A percentile compares a stretch with the other conserved stretches of the same genome.
Conservation (phyloP, 2,888 invertebrate species). For the Pinctada fucata region DNA sequence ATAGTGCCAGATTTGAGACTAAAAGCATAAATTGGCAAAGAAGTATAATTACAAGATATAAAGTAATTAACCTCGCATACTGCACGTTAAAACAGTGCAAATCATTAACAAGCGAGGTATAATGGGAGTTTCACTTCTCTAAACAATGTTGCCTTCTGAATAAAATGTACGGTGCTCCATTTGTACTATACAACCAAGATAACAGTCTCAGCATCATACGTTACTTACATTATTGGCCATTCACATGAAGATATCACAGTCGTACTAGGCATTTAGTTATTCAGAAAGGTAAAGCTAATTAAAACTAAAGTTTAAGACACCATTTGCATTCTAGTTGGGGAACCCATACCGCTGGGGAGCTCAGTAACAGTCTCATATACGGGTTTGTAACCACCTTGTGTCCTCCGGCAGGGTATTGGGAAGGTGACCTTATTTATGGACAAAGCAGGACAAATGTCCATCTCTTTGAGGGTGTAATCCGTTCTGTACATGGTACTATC, state of each 20-base stretch:
- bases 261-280: not conserved
- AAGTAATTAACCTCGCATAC: too few relatives aligned
- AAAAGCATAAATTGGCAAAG: too few relatives aligned
- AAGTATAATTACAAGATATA: too few relatives aligned
- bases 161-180: too few relatives aligned
- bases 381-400: conserved; percentile 72
- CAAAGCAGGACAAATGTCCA: conserved; percentile 71
- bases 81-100: too few relatives aligned
- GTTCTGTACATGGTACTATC: conserved; percentile 73
- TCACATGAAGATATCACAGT: not conserved
- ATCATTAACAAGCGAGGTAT: too few relatives aligned
- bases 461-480: conserved; percentile 70
- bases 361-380: conserved; percentile 55
- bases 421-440: conserved; percentile 66
- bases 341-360: conserved; percentile 41
- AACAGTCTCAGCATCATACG: too few relatives aligned
- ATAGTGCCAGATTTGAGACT: too few relatives aligned
- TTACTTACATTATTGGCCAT: too few relatives aligned
- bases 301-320: not conserved
- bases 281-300: not conserved
- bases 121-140: too few relatives aligned
- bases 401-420: conserved; percentile 64
- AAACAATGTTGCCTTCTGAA: too few relatives aligned
- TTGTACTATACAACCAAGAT: too few relatives aligned
- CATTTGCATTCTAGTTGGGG: conserved; percentile 51